These are phyloP conservation scores for Grapholita molesta DNA, from an alignment of 1,140 invertebrate genomes.

Conservation along the genomic window DNA sequence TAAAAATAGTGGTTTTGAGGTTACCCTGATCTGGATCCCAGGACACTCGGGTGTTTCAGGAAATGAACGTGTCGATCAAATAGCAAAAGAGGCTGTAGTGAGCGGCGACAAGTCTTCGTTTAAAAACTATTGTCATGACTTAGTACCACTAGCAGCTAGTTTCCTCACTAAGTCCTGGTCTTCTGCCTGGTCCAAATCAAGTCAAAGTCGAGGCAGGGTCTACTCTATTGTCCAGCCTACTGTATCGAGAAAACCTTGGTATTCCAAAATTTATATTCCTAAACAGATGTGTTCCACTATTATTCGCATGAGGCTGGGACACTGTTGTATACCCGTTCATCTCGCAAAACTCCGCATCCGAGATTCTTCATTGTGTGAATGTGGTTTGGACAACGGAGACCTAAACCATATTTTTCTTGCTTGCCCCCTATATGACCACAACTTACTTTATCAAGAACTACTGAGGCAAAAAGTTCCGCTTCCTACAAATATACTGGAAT, in stretches of 20 bases:
- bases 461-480: not conserved
- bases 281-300: not conserved
- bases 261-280: not conserved
- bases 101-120: conserved; percentile 27
- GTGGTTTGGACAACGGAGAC: not conserved
- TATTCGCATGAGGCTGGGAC: not conserved
- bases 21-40: not conserved
- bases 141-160: not conserved
- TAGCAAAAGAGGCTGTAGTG: conserved; percentile 22
- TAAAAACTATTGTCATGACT: conserved; percentile 23
- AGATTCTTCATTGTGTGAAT: not conserved
- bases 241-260: not conserved
- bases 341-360: not conserved
- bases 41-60: not conserved
- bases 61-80: conserved; percentile 17
- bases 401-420: not conserved
- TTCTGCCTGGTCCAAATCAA: not conserved
- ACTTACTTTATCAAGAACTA: not conserved
- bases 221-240: not conserved
- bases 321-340: not conserved
- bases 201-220: too few relatives aligned
- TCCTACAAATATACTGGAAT: not conserved
- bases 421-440: not conserved
- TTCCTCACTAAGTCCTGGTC: not conserved
- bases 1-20: not conserved